These are phyloP conservation scores for Rhinoptilus africanus DNA, from an alignment of 2,113 vertebrate genomes.

Conservation along the genomic window DNA sequence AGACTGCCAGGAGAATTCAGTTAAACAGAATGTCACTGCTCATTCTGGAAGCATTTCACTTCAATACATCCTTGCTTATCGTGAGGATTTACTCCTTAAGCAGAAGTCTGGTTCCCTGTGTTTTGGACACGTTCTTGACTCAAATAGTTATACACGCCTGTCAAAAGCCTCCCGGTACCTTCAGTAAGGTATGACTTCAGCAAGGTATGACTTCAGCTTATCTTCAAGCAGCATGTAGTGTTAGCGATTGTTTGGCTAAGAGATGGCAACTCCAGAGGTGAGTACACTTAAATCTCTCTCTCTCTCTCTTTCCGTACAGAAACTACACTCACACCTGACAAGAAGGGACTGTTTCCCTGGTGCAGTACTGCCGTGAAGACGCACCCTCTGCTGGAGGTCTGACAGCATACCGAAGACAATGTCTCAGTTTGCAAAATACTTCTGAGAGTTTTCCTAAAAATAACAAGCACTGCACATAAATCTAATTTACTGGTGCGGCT, in stretches of 20 bases:
- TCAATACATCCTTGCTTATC: fast-evolving
- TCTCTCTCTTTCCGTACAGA: background rate
- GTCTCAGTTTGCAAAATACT: background rate
- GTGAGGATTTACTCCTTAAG: background rate
- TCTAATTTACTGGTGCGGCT: background rate
- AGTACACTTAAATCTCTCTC: background rate
- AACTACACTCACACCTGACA: background rate
- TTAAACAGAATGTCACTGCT: background rate
- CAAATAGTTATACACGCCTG: background rate
- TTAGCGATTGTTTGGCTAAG: background rate
- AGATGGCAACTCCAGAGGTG: background rate
- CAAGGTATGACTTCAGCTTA: background rate
- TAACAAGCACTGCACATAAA: background rate
- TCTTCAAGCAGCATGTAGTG: background rate
- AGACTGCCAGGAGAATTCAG: background rate
- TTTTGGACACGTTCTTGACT: background rate
- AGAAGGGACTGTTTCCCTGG: background rate
- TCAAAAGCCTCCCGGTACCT: background rate
- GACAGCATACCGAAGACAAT: background rate
- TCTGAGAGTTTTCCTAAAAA: background rate
- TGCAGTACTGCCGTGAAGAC: fast-evolving
- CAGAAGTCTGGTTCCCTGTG: background rate
- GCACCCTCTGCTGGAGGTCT: background rate
- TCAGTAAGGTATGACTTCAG: background rate
- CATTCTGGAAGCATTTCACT: background rate